phyloP scores from a whole-genome alignment of 2,797 vertebrate genomes.

The Sphenodon punctatus region DNA sequence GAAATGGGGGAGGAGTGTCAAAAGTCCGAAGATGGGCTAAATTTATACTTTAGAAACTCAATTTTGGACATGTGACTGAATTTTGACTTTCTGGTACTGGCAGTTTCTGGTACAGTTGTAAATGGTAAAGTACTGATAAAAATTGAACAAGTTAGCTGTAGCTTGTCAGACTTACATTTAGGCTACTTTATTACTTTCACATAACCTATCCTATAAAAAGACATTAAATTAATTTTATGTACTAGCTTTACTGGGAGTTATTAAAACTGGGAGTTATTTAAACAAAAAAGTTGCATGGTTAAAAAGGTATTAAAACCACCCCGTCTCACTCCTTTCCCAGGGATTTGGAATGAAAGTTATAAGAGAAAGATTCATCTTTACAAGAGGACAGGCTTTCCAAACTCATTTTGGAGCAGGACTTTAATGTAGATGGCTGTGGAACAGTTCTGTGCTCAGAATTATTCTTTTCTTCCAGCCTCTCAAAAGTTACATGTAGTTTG shows the following conservation, averaged over 20 bases:
- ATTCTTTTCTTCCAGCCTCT: background rate
- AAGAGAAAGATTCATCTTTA: background rate
- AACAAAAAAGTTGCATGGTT: background rate
- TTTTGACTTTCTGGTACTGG: no score
- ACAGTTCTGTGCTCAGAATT: background rate
- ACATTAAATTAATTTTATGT: slow-evolving; percentile 4
- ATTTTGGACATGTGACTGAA: no score
- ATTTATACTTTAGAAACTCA: no score
- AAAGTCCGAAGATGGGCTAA: no score
- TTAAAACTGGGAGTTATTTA: no score
- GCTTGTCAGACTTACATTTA: background rate
- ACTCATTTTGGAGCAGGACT: background rate
- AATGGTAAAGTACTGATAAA: no score
- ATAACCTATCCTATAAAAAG: background rate
- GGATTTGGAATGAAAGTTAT: background rate
- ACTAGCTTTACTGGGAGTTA: no score
- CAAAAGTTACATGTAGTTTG: background rate
- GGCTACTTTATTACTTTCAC: background rate
- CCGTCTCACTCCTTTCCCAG: rapidly evolving
- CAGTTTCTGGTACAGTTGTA: no score
- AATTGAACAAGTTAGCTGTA: background rate
- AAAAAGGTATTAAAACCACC: background rate
- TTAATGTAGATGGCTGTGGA: background rate
- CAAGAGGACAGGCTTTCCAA: background rate
- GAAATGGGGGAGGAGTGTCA: no score